Conservation (phyloP, 2,113 vertebrate genomes). For the Gnathonemus echidnorhynchus region DNA sequence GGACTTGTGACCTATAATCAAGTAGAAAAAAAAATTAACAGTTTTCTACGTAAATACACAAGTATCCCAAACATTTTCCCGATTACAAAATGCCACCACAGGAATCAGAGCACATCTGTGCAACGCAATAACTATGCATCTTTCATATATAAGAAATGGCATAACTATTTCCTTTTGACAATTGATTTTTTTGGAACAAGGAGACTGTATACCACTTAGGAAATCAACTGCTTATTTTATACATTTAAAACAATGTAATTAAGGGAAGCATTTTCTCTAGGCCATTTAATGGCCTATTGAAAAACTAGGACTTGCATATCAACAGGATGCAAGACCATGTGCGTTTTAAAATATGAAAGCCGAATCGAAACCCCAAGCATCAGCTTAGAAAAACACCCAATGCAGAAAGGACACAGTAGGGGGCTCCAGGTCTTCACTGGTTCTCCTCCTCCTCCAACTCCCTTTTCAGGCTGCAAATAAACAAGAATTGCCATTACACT, state of each 20-base stretch:
- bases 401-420: slow-evolving; percentile 8
- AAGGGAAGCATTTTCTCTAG: slow-evolving; percentile 21
- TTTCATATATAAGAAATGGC: neutral
- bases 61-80: neutral
- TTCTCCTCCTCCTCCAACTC: slow-evolving; percentile 75
- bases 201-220: neutral
- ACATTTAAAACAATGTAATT: slow-evolving; percentile 69
- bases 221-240: slow-evolving; percentile 12
- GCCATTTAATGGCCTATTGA: slow-evolving; percentile 10
- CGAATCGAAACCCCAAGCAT: neutral
- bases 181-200: neutral
- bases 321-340: neutral
- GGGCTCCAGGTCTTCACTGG: neutral
- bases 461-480: slow-evolving; percentile 74
- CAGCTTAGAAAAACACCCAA: neutral
- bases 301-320: neutral
- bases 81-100: neutral
- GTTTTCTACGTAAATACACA: neutral
- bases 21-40: neutral
- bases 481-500: slow-evolving; percentile 1
- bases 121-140: neutral
- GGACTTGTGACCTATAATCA: neutral
- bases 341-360: neutral
- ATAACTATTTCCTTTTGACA: neutral
- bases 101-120: neutral